Evolutionary conservation across 2,797 vertebrate species (phyloP), one percentile per base, ranked within the genome.

Genomic region (Rousettus madagascariensis): DNA sequence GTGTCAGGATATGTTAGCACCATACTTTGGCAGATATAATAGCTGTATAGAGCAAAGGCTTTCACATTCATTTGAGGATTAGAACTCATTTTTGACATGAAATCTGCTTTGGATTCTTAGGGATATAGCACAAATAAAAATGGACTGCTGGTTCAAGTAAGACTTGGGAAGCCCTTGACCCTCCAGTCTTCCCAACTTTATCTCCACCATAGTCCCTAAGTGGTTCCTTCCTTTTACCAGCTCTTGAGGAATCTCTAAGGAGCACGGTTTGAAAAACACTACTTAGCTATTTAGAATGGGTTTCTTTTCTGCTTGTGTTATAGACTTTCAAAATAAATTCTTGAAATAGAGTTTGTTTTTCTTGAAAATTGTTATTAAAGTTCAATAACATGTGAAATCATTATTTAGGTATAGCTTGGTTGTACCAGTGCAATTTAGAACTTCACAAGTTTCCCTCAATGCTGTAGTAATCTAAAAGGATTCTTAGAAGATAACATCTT

Each of bases 281-380:
- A 53, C 43, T 83, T 91, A 43, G 8, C 30, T 85, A 46, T 65
- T 59, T 85, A 91, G 65, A 93, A 77, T 82, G 79, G 24, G 41
- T 68, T 90, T 93, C 36, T 95, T 75, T 88, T 91, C 78, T 89
- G 78, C 38, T 93, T 91, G 85, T 75, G 33, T 91, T 93, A 63
- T 1, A 59, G 41, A 36, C 77, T 96, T 80, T 53, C 53, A 86
- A 80, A 93, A 63, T 85, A 72, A 89, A 79, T 86, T 94, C 33
- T 86, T 89, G 41, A 83, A 77, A 77, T 61, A 59, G 10, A 2
- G 9, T 53, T 86, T 87, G 11, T 82, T 93, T 95, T 92, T 46
- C 7, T 78, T 51, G 86, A 94, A 86, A 97, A 84, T 87, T 75
- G 28, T 74, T 84, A 68, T 65, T 94, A 43, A 95, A 82, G 46